phyloP scores from a whole-genome alignment of 2,113 vertebrate species.

The Chunga burmeisteri region DNA sequence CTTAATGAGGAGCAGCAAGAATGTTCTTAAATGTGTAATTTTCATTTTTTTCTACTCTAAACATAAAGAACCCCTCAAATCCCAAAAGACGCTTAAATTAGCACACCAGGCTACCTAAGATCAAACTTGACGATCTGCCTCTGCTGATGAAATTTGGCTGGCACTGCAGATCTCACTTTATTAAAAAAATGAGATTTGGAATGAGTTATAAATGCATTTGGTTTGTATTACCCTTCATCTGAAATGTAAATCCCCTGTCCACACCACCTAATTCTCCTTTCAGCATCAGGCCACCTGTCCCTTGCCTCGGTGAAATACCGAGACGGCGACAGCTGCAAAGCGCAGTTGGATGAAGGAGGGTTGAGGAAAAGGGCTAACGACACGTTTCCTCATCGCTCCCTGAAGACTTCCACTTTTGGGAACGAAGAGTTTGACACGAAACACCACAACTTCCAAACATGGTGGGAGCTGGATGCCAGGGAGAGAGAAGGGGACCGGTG shows the following conservation, averaged over 20 bases:
- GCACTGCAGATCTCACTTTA: not conserved
- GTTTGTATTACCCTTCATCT: not conserved
- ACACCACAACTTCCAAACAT: not conserved
- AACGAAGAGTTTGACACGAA: not conserved
- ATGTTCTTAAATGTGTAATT: not conserved
- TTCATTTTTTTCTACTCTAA: not conserved
- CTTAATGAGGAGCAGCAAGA: constrained; percentile 19
- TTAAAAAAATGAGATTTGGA: not conserved
- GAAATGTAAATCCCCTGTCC: not conserved
- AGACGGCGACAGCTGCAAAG: not conserved
- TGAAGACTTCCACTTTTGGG: not conserved
- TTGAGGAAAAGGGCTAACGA: not conserved
- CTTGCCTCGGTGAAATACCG: rapidly evolving
- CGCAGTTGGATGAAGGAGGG: not conserved
- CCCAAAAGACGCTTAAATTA: not conserved
- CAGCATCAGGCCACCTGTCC: not conserved
- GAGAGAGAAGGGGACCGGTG: not conserved
- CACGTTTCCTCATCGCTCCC: not conserved
- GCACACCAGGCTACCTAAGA: not conserved
- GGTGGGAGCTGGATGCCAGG: not conserved
- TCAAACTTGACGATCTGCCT: not conserved
- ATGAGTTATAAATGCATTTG: not conserved
- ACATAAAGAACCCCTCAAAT: not conserved
- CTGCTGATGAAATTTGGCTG: not conserved
- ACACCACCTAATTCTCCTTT: not conserved